Conservation (phyloP, 2,797 vertebrate species). For the Scolopax bukidnonensis region DNA sequence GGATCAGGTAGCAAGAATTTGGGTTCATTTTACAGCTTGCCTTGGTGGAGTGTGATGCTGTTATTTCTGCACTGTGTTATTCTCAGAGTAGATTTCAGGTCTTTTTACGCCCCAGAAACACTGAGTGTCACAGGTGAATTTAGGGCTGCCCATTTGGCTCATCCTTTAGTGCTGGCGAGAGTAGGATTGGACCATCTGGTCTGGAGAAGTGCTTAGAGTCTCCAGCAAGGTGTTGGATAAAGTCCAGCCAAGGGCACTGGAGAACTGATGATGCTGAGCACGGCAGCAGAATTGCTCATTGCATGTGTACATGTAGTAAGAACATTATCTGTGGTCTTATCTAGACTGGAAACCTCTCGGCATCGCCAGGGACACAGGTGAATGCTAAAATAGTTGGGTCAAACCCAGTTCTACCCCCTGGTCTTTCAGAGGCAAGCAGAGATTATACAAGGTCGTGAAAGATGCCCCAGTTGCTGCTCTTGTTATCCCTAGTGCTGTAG, state of each 20-base stretch:
- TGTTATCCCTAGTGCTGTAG: background rate
- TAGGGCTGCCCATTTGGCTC: conserved; percentile 11
- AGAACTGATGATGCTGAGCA: background rate
- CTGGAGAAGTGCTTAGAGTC: conserved; percentile 39
- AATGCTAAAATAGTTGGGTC: background rate
- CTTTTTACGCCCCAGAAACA: background rate
- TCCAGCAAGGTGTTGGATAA: conserved; percentile 26
- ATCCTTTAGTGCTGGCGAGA: conserved; percentile 5
- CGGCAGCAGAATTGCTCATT: rapidly evolving
- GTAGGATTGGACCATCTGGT: conserved; percentile 13
- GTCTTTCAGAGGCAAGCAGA: background rate
- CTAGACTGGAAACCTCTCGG: background rate
- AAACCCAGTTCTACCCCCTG: background rate
- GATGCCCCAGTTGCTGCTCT: background rate
- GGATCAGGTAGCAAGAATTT: background rate
- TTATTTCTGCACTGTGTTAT: background rate
- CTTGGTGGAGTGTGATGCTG: background rate
- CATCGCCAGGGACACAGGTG: background rate
- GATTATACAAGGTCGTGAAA: background rate
- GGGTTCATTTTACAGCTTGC: background rate
- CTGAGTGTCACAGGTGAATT: background rate
- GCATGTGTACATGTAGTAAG: rapidly evolving
- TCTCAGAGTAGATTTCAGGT: background rate
- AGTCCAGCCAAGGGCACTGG: background rate
- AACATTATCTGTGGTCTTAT: background rate